Conservation (phyloP, 2,888 invertebrate genomes). For the Leptopilina syphax region DNA sequence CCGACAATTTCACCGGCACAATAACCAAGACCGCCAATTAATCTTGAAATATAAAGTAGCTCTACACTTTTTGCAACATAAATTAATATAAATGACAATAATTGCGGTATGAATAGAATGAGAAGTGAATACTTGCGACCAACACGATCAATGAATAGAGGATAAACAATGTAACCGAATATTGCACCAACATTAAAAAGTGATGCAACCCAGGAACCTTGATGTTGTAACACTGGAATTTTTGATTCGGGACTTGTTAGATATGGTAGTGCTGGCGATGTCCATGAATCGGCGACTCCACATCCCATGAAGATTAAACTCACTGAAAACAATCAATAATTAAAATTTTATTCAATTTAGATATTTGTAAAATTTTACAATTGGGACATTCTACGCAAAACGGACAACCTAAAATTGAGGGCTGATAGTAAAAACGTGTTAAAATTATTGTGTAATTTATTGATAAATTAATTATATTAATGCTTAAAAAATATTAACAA, state of each 20-base stretch:
- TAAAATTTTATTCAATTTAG: neutral
- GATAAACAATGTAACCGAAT: constrained; percentile 65
- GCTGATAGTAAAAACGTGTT: too few relatives aligned
- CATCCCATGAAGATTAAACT: constrained; percentile 68
- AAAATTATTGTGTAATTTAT: too few relatives aligned
- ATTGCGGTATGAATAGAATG: constrained; percentile 65
- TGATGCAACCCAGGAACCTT: constrained; percentile 70
- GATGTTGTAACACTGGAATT: constrained; percentile 63
- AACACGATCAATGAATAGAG: constrained; percentile 64
- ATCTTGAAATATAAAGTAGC: constrained; percentile 74
- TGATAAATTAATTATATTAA: too few relatives aligned
- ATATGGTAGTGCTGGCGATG: constrained; percentile 69
- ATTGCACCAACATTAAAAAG: constrained; percentile 68
- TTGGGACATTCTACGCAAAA: too few relatives aligned
- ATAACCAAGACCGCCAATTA: constrained; percentile 77
- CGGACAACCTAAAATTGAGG: too few relatives aligned
- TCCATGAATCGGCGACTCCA: constrained; percentile 69
- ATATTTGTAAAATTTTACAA: too few relatives aligned
- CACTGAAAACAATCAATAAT: constrained; percentile 55
- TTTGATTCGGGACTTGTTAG: constrained; percentile 60
- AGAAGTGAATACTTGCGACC: constrained; percentile 68
- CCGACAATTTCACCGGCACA: constrained; percentile 77
- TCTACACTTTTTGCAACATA: constrained; percentile 61
- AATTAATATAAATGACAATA: constrained; percentile 68
- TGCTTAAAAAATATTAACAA: too few relatives aligned